Percentiles rank a stretch among this genome's conserved stretches.
These are phyloP conservation scores for Diarsia rubi DNA, from an alignment of 2,888 invertebrate species.

Conservation along the genomic window DNA sequence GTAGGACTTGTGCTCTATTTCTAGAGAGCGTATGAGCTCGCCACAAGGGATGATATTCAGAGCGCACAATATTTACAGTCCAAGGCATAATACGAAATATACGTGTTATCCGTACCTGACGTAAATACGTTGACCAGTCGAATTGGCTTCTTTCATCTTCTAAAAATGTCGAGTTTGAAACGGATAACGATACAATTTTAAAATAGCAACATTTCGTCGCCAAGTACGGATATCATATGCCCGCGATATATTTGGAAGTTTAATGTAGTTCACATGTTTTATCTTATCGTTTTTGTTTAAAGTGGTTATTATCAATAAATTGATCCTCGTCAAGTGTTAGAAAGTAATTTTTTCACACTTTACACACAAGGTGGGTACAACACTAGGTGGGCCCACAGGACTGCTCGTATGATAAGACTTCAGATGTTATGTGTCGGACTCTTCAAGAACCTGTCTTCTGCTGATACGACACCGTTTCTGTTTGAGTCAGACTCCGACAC, in stretches of 20 bases:
- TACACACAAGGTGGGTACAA: neutral
- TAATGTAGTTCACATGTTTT: neutral
- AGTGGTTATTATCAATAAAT: neutral
- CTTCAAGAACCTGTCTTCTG: neutral
- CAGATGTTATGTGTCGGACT: neutral
- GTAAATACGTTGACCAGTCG: neutral
- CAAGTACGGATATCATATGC: neutral
- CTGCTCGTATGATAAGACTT: neutral
- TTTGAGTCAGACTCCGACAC: neutral
- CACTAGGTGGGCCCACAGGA: neutral
- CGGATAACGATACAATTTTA: neutral
- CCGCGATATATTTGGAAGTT: neutral
- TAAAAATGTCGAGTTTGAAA: neutral
- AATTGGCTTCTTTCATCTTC: neutral
- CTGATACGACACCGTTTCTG: neutral
- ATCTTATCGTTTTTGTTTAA: slow-evolving; percentile 14
- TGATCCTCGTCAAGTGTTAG: neutral
- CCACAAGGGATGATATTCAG: neutral
- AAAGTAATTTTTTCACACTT: neutral
- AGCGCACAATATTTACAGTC: neutral
- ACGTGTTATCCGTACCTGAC: neutral
- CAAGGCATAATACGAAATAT: neutral
- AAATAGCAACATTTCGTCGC: neutral
- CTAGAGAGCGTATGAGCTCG: neutral
- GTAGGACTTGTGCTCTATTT: neutral